Evolutionary conservation across 1,140 invertebrate genomes (phyloP), one percentile per base, ranked within the genome.

Genomic region (Nylanderia fulva): DNA sequence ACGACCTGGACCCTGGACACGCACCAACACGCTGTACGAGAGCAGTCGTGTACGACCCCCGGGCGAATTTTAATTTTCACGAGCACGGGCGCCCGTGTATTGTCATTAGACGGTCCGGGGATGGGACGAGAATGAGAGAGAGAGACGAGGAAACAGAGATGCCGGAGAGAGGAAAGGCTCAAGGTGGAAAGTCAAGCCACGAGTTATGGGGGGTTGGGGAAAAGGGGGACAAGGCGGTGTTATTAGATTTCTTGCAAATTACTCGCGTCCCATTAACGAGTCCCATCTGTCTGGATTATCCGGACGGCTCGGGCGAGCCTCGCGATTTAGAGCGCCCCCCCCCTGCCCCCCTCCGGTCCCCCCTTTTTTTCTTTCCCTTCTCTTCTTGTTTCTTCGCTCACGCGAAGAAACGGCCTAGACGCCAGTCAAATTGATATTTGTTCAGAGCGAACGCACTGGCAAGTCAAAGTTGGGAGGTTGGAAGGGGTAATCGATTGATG

Each of bases 191-290:
- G 84, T 86, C 87, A 72, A 76, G 86, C 75, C 77, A 87, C 87
- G 90, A 92, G 87, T 92, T 91, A 91, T 88, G 91, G 88, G 27
- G 83, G 71, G 74, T 54, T 52, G 61, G 68, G 42, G 24, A 52
- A 42, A 21, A 39, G 9, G 21, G 66, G 33, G 42, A 8, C 58
- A 61, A 45, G 83, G 85, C 88, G 79, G 84, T 90, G 90, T 92
- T 92, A 92, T 93, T 93, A 92, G 89, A 92, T 92, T 92, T 93
- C 91, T 93, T 92, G 88, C 92, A 92, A 93, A 93, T 93, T 93
- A 91, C 89, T 88, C 91, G 91, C 90, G 84, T 92, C 90, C 91
- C 91, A 92, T 93, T 93, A 92, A 92, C 91, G 90, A 91, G 88
- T 92, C 90, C 90, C 91, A 92, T 93, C 91, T 91, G 92, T 92